Evolutionary conservation across 2,797 vertebrate genomes (phyloP).

Genomic region (Catamblyrhynchus diadema): DNA sequence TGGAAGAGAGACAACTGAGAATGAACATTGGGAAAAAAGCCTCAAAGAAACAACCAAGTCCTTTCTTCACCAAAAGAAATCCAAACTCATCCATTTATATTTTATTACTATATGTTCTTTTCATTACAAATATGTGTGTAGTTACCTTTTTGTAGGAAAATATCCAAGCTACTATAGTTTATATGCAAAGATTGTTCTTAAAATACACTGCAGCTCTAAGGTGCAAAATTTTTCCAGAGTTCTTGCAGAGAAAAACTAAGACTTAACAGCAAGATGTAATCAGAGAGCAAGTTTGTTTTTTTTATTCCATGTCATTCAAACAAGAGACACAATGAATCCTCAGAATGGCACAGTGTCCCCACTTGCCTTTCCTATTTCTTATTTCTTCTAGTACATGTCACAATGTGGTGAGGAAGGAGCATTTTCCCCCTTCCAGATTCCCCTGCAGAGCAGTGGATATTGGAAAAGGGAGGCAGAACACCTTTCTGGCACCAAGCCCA

Average conservation of each 20-base stretch:
- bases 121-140: background rate
- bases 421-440: background rate
- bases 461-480: background rate
- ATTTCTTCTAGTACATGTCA: background rate
- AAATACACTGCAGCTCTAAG: background rate
- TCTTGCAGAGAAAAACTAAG: background rate
- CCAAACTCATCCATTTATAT: background rate
- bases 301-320: background rate
- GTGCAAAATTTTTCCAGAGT: background rate
- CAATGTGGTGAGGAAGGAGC: fast-evolving
- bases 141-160: background rate
- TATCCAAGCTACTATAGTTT: background rate
- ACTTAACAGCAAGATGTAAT: background rate
- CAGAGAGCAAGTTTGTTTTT: background rate
- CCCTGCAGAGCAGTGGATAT: background rate
- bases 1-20: background rate
- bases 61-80: background rate
- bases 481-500: background rate
- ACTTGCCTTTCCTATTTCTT: background rate
- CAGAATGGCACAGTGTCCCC: background rate
- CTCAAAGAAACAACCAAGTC: fast-evolving
- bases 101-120: fast-evolving
- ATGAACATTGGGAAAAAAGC: fast-evolving
- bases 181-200: background rate
- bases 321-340: background rate